Conservation (phyloP, 2,797 vertebrate genomes). For the Muraenolepis orangiensis region DNA sequence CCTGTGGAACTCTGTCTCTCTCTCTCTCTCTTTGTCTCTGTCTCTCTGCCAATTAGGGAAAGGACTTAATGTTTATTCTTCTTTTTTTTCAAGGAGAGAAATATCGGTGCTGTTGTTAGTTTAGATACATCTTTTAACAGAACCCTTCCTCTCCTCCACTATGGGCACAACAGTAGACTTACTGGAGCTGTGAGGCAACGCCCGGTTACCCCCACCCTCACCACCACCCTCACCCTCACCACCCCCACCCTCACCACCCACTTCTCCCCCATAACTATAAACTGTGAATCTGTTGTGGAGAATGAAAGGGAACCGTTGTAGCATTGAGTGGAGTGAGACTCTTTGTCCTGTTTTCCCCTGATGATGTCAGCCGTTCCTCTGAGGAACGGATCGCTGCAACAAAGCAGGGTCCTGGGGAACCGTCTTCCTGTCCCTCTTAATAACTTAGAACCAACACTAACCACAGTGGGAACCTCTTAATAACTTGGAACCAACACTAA, state of each 20-base stretch:
- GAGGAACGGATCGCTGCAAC: too few relatives aligned
- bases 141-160: background rate
- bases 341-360: background rate
- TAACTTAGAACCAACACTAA: too few relatives aligned
- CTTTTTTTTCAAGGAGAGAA: background rate
- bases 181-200: background rate
- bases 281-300: constrained; percentile 19
- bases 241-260: background rate
- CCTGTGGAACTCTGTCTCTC: background rate
- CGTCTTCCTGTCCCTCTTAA: too few relatives aligned
- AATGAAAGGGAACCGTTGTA: constrained; percentile 19
- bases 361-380: background rate
- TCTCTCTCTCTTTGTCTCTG: background rate
- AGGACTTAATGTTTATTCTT: background rate
- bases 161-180: background rate
- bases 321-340: constrained; percentile 16
- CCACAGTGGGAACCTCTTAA: too few relatives aligned
- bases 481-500: too few relatives aligned
- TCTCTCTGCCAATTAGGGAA: background rate
- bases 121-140: background rate
- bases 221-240: background rate
- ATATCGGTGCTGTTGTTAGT: background rate
- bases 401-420: too few relatives aligned
- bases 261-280: constrained; percentile 2
- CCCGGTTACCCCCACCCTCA: background rate